Base-by-base conservation (phyloP, 2,888 invertebrate genomes). In the Hydriomena furcata region DNA sequence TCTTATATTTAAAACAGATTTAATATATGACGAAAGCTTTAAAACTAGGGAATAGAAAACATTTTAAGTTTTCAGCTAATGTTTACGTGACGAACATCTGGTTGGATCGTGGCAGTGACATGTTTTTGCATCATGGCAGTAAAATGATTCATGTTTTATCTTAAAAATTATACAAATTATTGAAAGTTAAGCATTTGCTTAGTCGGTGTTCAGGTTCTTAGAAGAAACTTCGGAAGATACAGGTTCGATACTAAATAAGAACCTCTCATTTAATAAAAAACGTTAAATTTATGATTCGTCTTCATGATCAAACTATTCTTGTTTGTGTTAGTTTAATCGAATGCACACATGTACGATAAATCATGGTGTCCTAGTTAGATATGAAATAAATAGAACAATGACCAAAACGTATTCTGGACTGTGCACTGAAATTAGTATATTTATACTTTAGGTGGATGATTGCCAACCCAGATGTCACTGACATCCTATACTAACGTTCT, bases 381-480 rank as follows among this genome's bases (percentile, higher is more conserved):
- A 63, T 71, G 60, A 71, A 71, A 48, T 59, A 50, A 76, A 73
- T 76, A 79, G 78, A 81, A 76, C 80, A 77, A 74, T 85, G 75
- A 80, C 76, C 79, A 84, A 80, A 82, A 75, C 74, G 73, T 80
- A 79, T 79, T 80, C 78, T 81, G 76, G 77, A 79, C 79, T 69
- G 79, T 79, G 83, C 73, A 80, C 73, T 75, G 68, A 80, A 85
- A 82, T 84, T 80, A 66, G 79, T 84, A 76, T 84, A 89, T 86
- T 84, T 88, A 89, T 85, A 85, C 76, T 76, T 76, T 66, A 71
- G 53, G 73, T 87, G 89, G 89, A 87, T 68, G 73, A 62, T 62
- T 86, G 89, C 89, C 89, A 90, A 47, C 37, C 30, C 35, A 88
- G 76, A 84, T 82, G 84, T 83, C 83, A 82, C 76, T 81, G 84